Conservation (phyloP, 2,797 vertebrate species). For the Melanitta fusca region DNA sequence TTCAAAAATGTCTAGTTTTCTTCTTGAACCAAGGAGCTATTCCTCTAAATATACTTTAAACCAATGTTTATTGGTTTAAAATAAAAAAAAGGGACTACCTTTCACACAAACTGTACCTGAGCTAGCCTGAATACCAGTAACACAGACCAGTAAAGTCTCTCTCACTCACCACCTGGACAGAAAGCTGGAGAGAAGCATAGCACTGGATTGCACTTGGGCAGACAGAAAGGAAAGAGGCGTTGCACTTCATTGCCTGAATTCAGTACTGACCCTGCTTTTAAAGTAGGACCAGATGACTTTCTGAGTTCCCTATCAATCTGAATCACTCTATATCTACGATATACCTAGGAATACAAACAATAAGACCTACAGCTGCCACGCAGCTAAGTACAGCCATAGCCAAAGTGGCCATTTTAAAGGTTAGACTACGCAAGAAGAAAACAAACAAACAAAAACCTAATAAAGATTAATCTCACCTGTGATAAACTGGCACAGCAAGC, state of each 20-base stretch:
- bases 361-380: background rate
- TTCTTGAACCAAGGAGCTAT: background rate
- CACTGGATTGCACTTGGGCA: background rate
- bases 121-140: background rate
- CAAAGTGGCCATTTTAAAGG: background rate
- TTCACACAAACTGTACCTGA: background rate
- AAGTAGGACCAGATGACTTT: background rate
- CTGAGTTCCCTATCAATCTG: background rate
- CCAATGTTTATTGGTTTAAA: background rate
- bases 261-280: background rate
- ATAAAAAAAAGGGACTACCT: background rate
- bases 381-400: background rate
- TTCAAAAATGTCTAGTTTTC: background rate
- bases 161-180: background rate
- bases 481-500: background rate
- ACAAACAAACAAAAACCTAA: background rate
- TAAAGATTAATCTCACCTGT: background rate
- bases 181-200: background rate
- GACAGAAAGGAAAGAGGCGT: background rate
- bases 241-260: background rate
- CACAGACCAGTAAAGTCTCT: background rate
- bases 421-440: background rate
- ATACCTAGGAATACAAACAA: background rate
- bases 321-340: accelerated
- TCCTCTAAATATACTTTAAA: background rate